phyloP scores from a whole-genome alignment of 2,888 invertebrate species.

The Caenorhabditis doughertyi region DNA sequence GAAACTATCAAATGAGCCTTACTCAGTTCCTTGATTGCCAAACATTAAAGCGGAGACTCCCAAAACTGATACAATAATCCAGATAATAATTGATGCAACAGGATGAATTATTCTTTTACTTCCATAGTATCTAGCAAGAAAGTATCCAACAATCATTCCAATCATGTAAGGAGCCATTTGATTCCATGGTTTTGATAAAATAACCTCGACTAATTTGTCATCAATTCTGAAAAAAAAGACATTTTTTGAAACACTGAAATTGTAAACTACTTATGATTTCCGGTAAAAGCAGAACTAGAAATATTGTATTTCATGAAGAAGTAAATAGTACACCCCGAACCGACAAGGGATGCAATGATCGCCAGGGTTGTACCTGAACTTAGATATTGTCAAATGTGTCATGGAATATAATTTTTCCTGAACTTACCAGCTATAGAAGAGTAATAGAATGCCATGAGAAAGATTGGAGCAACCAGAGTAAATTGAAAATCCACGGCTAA shows the following conservation, averaged over 20 bases:
- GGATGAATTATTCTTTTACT: conserved; percentile 32
- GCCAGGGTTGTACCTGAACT: conserved; percentile 19
- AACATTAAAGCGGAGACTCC: conserved; percentile 12
- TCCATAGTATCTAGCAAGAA: conserved; percentile 17
- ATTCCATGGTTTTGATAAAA: conserved; percentile 50
- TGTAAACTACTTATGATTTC: conserved; percentile 25
- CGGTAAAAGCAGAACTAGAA: conserved; percentile 28
- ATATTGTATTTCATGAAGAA: neutral
- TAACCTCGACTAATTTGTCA: conserved; percentile 31
- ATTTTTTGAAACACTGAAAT: too few species aligned
- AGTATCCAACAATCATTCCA: conserved; percentile 38
- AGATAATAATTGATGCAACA: conserved; percentile 1
- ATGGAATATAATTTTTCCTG: neutral
- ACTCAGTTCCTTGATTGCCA: conserved; percentile 20
- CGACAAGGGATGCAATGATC: neutral
- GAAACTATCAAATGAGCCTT: neutral
- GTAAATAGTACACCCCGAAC: conserved; percentile 1
- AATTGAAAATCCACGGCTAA: conserved; percentile 62
- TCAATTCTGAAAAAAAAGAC: conserved; percentile 20
- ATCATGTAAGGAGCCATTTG: conserved; percentile 42
- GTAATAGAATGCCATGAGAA: conserved; percentile 45
- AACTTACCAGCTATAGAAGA: conserved; percentile 36
- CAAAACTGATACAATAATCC: conserved; percentile 2
- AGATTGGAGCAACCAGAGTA: conserved; percentile 52
- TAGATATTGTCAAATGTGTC: neutral